Percentiles rank a stretch among this genome's conserved stretches.
phyloP scores from a whole-genome alignment of 2,113 vertebrate genomes.

The Takifugu flavidus region DNA sequence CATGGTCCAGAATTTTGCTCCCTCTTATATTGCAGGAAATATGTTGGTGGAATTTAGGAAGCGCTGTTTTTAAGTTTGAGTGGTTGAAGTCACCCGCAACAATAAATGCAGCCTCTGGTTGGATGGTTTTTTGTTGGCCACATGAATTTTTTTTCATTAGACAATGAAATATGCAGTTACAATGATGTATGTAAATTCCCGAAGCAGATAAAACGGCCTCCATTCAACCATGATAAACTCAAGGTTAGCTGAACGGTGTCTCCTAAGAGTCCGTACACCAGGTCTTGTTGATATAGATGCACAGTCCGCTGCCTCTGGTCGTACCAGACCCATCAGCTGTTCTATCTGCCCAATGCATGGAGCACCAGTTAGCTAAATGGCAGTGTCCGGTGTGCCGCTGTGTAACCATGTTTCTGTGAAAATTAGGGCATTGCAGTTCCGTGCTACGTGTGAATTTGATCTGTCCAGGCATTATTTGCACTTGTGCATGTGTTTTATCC shows the following conservation, averaged over 20 bases:
- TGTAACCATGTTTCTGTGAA: not conserved
- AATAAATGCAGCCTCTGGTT: not conserved
- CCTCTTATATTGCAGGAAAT: not conserved
- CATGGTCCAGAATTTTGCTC: not conserved
- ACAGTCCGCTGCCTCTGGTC: conserved; percentile 5
- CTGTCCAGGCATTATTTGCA: too few relatives aligned
- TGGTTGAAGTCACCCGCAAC: too few relatives aligned
- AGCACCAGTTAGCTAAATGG: not conserved
- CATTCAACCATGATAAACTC: conserved; percentile 5
- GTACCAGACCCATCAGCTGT: not conserved
- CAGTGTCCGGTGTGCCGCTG: not conserved
- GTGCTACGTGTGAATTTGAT: too few relatives aligned
- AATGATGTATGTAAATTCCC: not conserved
- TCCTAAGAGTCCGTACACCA: conserved; percentile 1
- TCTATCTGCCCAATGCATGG: not conserved
- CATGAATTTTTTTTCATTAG: not conserved
- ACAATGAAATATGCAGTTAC: not conserved
- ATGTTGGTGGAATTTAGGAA: not conserved
- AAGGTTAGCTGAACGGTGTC: conserved; percentile 5
- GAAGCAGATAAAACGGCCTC: not conserved
- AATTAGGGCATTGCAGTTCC: not conserved
- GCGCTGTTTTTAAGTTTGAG: too few relatives aligned
- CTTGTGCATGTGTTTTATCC: too few relatives aligned
- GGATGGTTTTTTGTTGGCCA: not conserved
- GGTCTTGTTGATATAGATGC: conserved; percentile 9